Conservation (phyloP, 2,888 invertebrate species). For the Hemaris fuciformis region DNA sequence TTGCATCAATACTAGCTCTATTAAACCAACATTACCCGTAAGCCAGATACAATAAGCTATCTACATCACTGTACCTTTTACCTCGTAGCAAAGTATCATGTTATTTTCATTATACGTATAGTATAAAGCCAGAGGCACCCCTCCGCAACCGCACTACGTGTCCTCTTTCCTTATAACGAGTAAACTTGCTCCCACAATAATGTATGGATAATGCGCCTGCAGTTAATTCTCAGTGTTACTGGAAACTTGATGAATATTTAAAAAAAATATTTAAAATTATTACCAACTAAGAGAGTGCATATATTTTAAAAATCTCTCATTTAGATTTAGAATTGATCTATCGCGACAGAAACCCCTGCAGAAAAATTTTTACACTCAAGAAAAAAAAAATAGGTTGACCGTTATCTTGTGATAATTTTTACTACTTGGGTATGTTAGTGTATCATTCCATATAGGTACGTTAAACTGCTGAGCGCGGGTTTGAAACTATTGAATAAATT, state of each 20-base stretch:
- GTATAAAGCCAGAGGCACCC: constrained; percentile 38
- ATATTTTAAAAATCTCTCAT: not conserved
- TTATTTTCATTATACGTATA: constrained; percentile 40
- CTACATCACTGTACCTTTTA: not conserved
- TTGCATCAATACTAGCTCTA: not conserved
- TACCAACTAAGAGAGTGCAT: not conserved
- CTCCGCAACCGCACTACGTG: constrained; percentile 43
- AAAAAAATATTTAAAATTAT: constrained; percentile 19
- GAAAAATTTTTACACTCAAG: too few species aligned
- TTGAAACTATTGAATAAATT: too few species aligned
- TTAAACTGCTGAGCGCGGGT: too few species aligned
- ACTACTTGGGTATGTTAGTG: too few species aligned
- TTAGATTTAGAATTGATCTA: not conserved
- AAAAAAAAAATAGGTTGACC: too few species aligned
- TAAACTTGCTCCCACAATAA: constrained; percentile 44
- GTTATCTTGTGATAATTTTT: too few species aligned
- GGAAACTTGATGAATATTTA: constrained; percentile 44
- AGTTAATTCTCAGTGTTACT: constrained; percentile 38
- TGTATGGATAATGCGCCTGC: constrained; percentile 41
- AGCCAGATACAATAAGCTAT: not conserved
- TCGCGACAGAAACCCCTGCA: too few species aligned
- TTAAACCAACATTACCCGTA: too few species aligned
- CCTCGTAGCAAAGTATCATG: constrained; percentile 18
- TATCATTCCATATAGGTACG: too few species aligned
- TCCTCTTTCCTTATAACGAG: constrained; percentile 51